These are phyloP conservation scores for Phaenicophaeus curvirostris DNA, from an alignment of 2,797 vertebrate genomes.

Conservation along the genomic window DNA sequence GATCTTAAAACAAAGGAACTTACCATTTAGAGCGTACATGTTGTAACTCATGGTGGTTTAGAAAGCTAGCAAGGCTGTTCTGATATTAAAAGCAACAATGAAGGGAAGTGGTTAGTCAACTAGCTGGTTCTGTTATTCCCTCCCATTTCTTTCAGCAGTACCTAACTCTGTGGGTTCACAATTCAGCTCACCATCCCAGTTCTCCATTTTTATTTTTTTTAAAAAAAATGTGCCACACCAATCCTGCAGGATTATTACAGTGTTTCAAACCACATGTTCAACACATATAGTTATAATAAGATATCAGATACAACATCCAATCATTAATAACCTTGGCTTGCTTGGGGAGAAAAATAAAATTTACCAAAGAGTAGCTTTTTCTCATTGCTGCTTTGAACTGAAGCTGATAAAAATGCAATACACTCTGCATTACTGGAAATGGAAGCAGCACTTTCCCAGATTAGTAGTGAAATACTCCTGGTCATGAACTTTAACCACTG, in stretches of 20 bases:
- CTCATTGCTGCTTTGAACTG: background rate
- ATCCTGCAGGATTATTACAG: background rate
- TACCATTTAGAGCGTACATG: conserved; percentile 70
- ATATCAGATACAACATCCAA: background rate
- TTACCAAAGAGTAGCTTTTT: background rate
- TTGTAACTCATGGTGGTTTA: conserved; percentile 55
- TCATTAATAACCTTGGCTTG: background rate
- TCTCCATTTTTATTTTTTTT: background rate
- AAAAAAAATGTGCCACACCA: background rate
- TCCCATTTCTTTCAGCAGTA: conserved; percentile 71
- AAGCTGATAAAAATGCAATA: background rate
- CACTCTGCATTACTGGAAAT: background rate
- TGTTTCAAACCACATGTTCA: background rate
- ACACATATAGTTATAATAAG: background rate
- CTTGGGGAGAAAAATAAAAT: rapidly evolving
- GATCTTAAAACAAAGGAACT: conserved; percentile 71
- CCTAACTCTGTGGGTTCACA: conserved; percentile 23
- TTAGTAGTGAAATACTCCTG: background rate
- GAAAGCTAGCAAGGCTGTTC: conserved; percentile 62
- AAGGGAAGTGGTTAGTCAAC: conserved; percentile 81
- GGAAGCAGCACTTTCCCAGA: background rate
- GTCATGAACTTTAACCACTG: background rate
- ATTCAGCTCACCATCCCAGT: conserved; percentile 38
- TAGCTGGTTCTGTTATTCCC: conserved; percentile 76
- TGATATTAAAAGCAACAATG: conserved; percentile 77